phyloP scores from a whole-genome alignment of 2,797 vertebrate species.

The Chelmon rostratus region DNA sequence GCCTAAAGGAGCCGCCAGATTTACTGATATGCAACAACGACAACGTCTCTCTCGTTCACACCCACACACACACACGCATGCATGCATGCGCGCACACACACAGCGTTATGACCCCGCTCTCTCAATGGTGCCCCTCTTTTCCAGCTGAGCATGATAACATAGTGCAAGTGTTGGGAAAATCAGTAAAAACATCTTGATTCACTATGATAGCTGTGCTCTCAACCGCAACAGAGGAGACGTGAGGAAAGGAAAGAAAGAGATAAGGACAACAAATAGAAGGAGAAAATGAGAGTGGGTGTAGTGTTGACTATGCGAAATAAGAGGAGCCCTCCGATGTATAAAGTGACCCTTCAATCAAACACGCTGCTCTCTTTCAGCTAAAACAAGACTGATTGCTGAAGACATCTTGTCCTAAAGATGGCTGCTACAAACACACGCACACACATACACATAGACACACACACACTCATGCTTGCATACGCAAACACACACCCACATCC shows the following conservation, averaged over 20 bases:
- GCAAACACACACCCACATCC: neutral
- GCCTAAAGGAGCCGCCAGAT: slow-evolving; percentile 3
- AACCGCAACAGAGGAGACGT: slow-evolving; percentile 36
- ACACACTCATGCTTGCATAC: slow-evolving; percentile 4
- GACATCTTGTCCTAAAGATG: slow-evolving; percentile 63
- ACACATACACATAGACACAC: neutral
- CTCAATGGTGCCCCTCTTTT: slow-evolving; percentile 15
- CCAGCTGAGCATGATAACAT: slow-evolving; percentile 26
- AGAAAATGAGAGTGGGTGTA: slow-evolving; percentile 55
- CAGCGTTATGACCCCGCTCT: slow-evolving; percentile 8
- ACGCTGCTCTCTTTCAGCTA: slow-evolving; percentile 52
- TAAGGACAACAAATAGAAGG: slow-evolving; percentile 64
- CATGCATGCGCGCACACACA: neutral
- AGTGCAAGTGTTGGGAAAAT: slow-evolving; percentile 49
- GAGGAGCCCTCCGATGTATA: slow-evolving; percentile 61
- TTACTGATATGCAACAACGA: slow-evolving; percentile 16
- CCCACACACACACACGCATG: slow-evolving; percentile 3
- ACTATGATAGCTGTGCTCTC: slow-evolving; percentile 34
- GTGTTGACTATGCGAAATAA: slow-evolving; percentile 68
- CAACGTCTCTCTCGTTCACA: neutral
- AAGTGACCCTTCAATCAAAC: slow-evolving; percentile 84
- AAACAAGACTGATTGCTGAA: slow-evolving; percentile 76
- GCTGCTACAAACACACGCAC: slow-evolving; percentile 25
- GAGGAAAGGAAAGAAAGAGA: slow-evolving; percentile 42
- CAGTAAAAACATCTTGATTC: slow-evolving; percentile 58